Evolutionary conservation across 1,140 invertebrate genomes (phyloP).

Genomic region (Cecropterus lyciades): DNA sequence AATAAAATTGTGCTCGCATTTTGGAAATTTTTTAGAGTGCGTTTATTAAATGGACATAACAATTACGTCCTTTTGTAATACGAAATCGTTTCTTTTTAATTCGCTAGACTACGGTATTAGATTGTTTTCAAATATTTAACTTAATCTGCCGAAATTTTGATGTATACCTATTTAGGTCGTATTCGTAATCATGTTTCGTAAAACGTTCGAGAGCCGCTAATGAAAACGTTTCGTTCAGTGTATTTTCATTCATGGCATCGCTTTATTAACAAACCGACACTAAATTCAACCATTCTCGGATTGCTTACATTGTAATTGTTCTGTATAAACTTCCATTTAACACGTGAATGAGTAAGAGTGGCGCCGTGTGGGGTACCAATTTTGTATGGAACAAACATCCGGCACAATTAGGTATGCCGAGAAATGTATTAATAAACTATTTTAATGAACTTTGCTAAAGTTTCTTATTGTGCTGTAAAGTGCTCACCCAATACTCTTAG

Average conservation of each 20-base stretch:
- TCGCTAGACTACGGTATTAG: too few relatives aligned
- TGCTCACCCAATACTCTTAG: too few relatives aligned
- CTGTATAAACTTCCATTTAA: constrained; percentile 50
- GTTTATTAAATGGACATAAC: too few relatives aligned
- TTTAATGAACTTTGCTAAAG: not conserved
- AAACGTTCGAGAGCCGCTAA: not conserved
- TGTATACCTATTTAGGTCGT: too few relatives aligned
- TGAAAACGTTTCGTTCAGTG: constrained; percentile 19
- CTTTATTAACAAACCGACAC: constrained; percentile 30
- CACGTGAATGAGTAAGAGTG: constrained; percentile 37
- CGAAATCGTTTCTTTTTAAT: too few relatives aligned
- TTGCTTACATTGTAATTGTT: constrained; percentile 36
- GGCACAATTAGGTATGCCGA: constrained; percentile 60
- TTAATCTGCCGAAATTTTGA: too few relatives aligned
- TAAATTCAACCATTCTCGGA: constrained; percentile 30
- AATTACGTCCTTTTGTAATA: too few relatives aligned
- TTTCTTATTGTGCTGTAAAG: too few relatives aligned
- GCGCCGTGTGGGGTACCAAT: not conserved
- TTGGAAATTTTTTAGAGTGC: too few relatives aligned
- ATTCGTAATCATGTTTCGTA: too few relatives aligned
- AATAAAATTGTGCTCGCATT: too few relatives aligned
- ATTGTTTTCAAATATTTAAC: too few relatives aligned
- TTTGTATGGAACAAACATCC: constrained; percentile 59
- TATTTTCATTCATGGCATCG: constrained; percentile 25
- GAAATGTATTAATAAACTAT: constrained; percentile 66